phyloP scores from a whole-genome alignment of 2,888 invertebrate species.

The Neoitamus cyanurus region DNA sequence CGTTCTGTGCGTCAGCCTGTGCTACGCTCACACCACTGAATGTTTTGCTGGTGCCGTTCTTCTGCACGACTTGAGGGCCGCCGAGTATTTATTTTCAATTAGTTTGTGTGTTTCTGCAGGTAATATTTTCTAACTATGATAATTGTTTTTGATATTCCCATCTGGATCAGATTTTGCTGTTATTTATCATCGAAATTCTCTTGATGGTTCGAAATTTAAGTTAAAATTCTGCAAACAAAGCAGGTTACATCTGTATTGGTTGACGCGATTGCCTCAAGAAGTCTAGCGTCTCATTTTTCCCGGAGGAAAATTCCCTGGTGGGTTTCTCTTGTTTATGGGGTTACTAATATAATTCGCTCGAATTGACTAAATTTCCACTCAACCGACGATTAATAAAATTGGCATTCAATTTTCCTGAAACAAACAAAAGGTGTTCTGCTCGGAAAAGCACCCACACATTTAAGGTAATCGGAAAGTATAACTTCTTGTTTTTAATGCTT shows the following conservation, averaged over 20 bases:
- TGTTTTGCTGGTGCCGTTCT: constrained; percentile 31
- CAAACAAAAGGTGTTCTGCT: neutral
- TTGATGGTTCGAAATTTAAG: constrained; percentile 4
- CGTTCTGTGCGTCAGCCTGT: neutral
- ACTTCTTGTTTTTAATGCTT: neutral
- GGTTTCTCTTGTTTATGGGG: neutral
- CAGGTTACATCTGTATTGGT: constrained; percentile 11
- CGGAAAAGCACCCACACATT: neutral
- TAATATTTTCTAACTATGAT: neutral
- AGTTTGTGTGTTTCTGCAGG: neutral
- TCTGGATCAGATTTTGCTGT: neutral
- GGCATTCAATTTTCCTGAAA: neutral
- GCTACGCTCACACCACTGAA: neutral
- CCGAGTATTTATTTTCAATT: constrained; percentile 26
- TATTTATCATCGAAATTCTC: neutral
- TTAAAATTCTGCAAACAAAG: constrained; percentile 36
- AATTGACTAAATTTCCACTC: neutral
- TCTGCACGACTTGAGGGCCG: neutral
- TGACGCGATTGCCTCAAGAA: constrained; percentile 28
- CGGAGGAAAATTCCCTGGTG: neutral
- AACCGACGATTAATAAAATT: neutral
- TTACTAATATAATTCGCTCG: neutral
- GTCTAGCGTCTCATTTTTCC: constrained; percentile 19
- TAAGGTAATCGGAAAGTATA: neutral
- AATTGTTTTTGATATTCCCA: neutral